Conservation (phyloP, 92 coral and sea anemone genomes). For the Micromussa lordhowensis region DNA sequence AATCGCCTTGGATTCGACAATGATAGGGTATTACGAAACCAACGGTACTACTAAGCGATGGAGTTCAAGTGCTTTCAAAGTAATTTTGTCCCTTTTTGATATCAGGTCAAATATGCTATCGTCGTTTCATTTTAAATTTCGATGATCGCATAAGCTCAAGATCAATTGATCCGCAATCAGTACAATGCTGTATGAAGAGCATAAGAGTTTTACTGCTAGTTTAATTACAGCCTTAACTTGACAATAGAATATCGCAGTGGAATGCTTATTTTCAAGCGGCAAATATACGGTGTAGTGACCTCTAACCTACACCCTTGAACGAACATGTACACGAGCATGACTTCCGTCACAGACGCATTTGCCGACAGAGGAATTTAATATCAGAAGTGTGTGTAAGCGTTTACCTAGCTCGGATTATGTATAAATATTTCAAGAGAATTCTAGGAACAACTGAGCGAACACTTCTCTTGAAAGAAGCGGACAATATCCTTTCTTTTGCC, state of each 20-base stretch:
- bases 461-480: background rate
- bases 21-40: background rate
- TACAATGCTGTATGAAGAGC: background rate
- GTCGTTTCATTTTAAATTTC: background rate
- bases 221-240: background rate
- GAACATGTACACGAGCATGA: background rate
- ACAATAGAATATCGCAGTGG: background rate
- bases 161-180: too few species aligned
- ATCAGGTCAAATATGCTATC: background rate
- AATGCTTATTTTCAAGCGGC: background rate
- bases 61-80: background rate
- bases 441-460: too few species aligned
- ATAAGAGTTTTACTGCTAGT: background rate
- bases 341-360: background rate
- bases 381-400: too few species aligned
- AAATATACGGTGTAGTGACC: background rate
- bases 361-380: too few species aligned
- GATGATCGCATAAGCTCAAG: too few species aligned
- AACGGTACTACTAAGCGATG: background rate
- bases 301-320: background rate
- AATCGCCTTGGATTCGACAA: background rate
- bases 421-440: too few species aligned
- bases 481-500: background rate
- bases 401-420: too few species aligned
- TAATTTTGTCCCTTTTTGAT: background rate